A percentile compares a stretch with the other conserved stretches of the same genome.
Evolutionary conservation across 2,113 vertebrate species (phyloP).

Genomic region (Rhinoptilus africanus): DNA sequence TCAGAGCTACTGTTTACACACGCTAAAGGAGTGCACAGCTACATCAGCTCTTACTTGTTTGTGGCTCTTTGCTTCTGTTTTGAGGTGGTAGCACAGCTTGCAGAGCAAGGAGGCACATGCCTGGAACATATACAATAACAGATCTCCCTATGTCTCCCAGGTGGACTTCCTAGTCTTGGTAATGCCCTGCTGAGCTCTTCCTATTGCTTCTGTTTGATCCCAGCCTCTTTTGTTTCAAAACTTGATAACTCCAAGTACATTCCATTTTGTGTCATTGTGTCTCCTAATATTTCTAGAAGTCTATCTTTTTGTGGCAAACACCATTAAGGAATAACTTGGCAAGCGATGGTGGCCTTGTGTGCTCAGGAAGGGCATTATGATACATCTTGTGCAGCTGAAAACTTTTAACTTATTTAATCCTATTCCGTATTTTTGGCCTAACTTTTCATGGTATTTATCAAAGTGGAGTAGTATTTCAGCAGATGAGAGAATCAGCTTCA

Average conservation of each 20-base stretch:
- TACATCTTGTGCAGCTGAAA: neutral
- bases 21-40: neutral
- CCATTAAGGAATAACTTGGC: neutral
- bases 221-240: neutral
- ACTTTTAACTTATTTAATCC: neutral
- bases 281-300: neutral
- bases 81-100: neutral
- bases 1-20: neutral
- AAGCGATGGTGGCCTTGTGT: neutral
- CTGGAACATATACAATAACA: neutral
- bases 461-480: neutral
- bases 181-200: neutral
- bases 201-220: neutral
- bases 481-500: neutral
- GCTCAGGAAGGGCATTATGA: neutral
- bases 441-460: neutral
- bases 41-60: neutral
- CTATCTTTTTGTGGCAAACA: neutral
- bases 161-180: neutral
- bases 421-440: neutral
- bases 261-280: neutral
- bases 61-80: neutral
- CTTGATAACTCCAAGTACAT: neutral
- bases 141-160: neutral
- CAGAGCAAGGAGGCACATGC: accelerated